Conservation (phyloP, 2,797 vertebrate genomes). For the Platyrinchus mystaceus region DNA sequence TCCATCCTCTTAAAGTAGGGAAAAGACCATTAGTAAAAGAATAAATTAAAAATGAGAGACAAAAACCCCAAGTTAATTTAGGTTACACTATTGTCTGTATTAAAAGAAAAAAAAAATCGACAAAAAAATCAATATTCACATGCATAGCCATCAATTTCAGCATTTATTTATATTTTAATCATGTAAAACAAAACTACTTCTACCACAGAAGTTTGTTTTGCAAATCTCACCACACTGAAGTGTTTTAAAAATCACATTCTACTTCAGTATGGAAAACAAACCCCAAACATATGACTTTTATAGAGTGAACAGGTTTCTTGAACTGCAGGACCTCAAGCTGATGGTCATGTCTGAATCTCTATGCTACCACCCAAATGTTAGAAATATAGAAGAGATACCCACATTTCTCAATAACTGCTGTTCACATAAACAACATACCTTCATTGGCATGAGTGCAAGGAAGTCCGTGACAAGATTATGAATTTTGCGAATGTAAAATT, state of each 20-base stretch:
- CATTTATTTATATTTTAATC: not conserved
- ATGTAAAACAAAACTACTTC: not conserved
- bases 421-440: slow-evolving; percentile 76
- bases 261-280: not conserved
- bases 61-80: not conserved
- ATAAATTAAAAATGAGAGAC: not conserved
- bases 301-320: not conserved
- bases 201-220: not conserved
- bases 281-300: not conserved
- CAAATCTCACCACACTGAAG: not conserved
- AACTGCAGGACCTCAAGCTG: not conserved
- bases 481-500: slow-evolving; percentile 92
- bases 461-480: slow-evolving; percentile 96
- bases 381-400: not conserved
- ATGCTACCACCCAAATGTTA: not conserved
- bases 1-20: not conserved
- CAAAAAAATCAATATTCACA: not conserved
- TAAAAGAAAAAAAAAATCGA: not conserved
- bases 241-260: not conserved
- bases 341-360: not conserved
- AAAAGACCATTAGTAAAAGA: not conserved
- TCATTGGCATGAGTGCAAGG: slow-evolving; percentile 98
- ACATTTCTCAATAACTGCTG: not conserved
- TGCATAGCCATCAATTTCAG: not conserved
- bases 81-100: not conserved